Evolutionary conservation across 2,113 vertebrate genomes (phyloP), one percentile per base, ranked within the genome.

Genomic region (Thinocorus orbignyianus): DNA sequence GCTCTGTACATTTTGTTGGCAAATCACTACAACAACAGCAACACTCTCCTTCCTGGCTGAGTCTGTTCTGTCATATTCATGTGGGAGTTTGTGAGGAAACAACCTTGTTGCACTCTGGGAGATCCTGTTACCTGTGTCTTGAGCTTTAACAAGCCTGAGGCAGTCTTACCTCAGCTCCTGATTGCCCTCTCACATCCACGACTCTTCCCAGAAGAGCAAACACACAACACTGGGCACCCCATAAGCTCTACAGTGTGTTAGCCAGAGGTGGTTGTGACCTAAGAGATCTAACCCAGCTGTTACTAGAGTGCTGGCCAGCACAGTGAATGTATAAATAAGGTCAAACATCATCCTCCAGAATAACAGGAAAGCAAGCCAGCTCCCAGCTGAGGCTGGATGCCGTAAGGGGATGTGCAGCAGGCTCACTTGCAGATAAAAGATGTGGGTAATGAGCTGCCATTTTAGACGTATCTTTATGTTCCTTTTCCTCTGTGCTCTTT

Each of bases 71-170:
- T 85, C 86, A 49, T 85, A 39, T 49, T 80, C 39, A n/a, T 33
- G 78, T 91, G 81, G 90, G 74, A 95, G 87, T 92, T 91, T 42
- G 31, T 91, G 55, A 95, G 73, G 91, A 94, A 96, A 90, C 84
- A 74, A 17, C 74, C 42, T 81, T 30, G 28, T 49, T 94, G 80
- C 35, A 49, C 69, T 95, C 60, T 3, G 65, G 55, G 39, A 64
- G 70, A 84, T 97, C 70, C 61, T 81, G 14, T 87, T 87, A 68
- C 25, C 42, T 84, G 26, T 37, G 61, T 55, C 57, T 81, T 30
- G 22, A 93, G 64, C 58, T 94, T 83, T 92, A 73, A 65, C 24
- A 77, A 81, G 88, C 79, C 92, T 57, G 57, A 78, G 77, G 86
- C 86, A 33, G 26, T 81, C 83, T 96, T 93, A 93, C 35, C 69